Base-by-base conservation (phyloP, 2,113 vertebrate genomes). In the Ophthalmolycus amberensis region DNA sequence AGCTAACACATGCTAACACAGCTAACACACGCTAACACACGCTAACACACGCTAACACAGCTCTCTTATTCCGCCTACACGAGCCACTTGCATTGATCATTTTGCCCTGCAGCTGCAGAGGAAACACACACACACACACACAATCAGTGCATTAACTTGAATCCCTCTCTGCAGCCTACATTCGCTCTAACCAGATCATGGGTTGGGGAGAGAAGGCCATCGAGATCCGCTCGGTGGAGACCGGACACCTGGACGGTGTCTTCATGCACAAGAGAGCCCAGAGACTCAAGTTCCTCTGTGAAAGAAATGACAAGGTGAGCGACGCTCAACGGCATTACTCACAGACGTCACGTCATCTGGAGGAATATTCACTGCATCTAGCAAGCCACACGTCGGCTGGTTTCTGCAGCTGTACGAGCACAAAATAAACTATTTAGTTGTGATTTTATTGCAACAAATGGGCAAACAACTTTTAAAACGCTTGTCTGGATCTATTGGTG, bases 211-310 rank as follows among this genome's bases (percentile, higher is more conserved):
- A 99, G 93, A 99, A 99, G 91, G 98, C 98, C 79, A 99, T 99
- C 0, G 98, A 99, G 89, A 99, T 99, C 89, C 97, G 98, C 38
- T 99, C 98, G 0, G 98, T 99, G 92, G 98, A 99, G 89, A 99
- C 98, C 0, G 98, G 98, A 12, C 98, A 99, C 78, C 93, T 99
- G 94, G 98, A 99, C 2, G 98, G 98, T 1, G 98, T 99, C 68
- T 99, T 99, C 94, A 99, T 99, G 98, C 98, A 99, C 94, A 99
- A 99, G 95, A 96, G 98, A 94, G 98, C 98, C 82, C 98, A 99
- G 81, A 96, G 98, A 91, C 97, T 99, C 80, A 99, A 99, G 88
- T 99, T 99, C 92, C 94, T 99, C 50, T 99, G 98, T 87, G 98
- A 99, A 91, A 96, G 98, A 88, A 99, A 99, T 1, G 98, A 99